Conservation (phyloP, 2,797 vertebrate species). For the Scarus forsteni region DNA sequence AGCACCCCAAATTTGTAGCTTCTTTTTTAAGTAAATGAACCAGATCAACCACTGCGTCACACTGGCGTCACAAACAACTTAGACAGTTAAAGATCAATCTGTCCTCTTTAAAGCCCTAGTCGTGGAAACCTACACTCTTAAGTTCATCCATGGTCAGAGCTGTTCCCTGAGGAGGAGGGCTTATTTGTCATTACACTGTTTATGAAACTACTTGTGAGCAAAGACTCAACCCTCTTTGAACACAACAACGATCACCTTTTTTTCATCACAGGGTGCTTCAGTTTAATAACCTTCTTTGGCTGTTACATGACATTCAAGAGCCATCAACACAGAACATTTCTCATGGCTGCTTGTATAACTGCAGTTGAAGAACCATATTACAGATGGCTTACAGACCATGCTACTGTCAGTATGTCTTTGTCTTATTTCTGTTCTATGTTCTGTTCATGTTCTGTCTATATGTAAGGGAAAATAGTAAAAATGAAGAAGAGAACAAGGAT, state of each 20-base stretch:
- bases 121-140: constrained; percentile 1
- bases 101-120: neutral
- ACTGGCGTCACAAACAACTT: neutral
- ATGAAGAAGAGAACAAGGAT: constrained; percentile 17
- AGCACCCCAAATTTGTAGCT: too few species aligned
- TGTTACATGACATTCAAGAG: constrained; percentile 54
- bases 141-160: neutral
- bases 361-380: constrained; percentile 43
- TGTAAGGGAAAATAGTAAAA: constrained; percentile 10
- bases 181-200: constrained; percentile 20
- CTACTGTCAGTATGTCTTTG: constrained; percentile 21
- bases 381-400: constrained; percentile 37
- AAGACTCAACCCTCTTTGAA: constrained; percentile 15
- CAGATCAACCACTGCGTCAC: too few species aligned
- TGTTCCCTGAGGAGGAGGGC: neutral
- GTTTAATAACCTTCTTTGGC: constrained; percentile 60
- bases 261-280: constrained; percentile 49
- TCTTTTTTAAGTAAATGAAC: neutral
- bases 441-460: neutral
- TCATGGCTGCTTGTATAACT: constrained; percentile 54
- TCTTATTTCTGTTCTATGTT: neutral
- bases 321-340: constrained; percentile 55
- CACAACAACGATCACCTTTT: constrained; percentile 14
- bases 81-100: neutral
- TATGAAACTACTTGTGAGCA: constrained; percentile 34